Base-by-base conservation (phyloP, 2,888 invertebrate species). In the Heliconius ismenius region DNA sequence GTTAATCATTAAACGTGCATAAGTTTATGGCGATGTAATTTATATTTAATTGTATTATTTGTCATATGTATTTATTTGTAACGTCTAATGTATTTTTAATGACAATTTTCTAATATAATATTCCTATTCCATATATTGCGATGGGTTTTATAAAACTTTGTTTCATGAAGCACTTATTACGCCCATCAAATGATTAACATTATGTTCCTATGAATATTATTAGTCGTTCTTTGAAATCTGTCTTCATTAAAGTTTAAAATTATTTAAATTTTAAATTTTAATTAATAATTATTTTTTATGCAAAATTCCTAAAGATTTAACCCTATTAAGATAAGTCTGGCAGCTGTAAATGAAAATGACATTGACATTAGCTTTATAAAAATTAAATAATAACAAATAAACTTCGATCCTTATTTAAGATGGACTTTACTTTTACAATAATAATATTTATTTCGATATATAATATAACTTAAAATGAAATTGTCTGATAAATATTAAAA, bases 1-100 rank as follows among this genome's bases (percentile, higher is more conserved):
- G 65, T 79, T 79, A 73, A 70, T 74, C 78, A 67, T 75, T 77
- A 69, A 32, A 58, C 75, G 75, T 74, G 74, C 78, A 67, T 74
- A 77, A 60, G 72, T 76, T 69, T 62, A 62, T 77, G 63, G 36
- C 69, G 15, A 39, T 39, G 39, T 62, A 39, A 73, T 79, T 79
- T 76, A 78, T 75, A 43, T 21, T 73, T 26, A 26, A 73, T 63
- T 73, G 54, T 73, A 54, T 15, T 28, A 13, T 62, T 68, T 43
- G 28, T 36, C 21, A n/a, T 72, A 10, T 76, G 28, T 75, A 9
- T 24, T 36, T n/a, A 28, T 70, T 64, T 64, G 28, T 72, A 64
- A 21, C 9, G 39, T 60, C 62, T 36, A 60, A 62, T 62, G 39
- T 62, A 73, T 62, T 43, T 36, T 70, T 70, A 39, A 67, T 67